Percentiles rank a stretch among this genome's conserved stretches.
These are phyloP conservation scores for Ophthalmolycus amberensis DNA, from an alignment of 2,113 vertebrate genomes.

Conservation along the genomic window DNA sequence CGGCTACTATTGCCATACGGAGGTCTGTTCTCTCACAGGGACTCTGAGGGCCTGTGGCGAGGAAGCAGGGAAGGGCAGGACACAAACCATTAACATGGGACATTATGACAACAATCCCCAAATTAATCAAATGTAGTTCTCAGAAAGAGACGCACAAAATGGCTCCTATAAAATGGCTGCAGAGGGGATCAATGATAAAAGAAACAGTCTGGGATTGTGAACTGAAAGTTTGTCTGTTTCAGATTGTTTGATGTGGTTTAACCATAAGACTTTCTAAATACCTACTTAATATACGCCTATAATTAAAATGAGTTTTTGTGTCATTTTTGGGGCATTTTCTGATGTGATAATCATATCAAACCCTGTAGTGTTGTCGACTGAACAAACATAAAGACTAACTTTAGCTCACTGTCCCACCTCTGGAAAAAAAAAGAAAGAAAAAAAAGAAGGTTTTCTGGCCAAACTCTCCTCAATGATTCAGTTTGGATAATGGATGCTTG, in stretches of 20 bases:
- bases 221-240: conserved; percentile 54
- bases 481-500: not conserved
- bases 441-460: conserved; percentile 72
- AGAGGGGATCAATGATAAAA: conserved; percentile 14
- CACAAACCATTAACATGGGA: conserved; percentile 31
- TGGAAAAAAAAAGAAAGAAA: conserved; percentile 21
- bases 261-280: not conserved
- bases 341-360: conserved; percentile 23
- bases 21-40: conserved; percentile 99
- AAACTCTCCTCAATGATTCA: conserved; percentile 56
- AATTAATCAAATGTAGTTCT: conserved; percentile 14
- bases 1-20: conserved; percentile 98
- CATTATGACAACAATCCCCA: conserved; percentile 6
- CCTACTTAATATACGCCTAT: not conserved
- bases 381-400: conserved; percentile 49
- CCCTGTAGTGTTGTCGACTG: not conserved
- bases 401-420: conserved; percentile 65
- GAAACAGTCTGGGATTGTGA: conserved; percentile 61
- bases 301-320: not conserved
- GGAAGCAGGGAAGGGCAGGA: conserved; percentile 31
- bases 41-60: conserved; percentile 94
- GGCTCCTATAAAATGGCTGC: conserved; percentile 12
- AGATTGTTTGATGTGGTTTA: not conserved
- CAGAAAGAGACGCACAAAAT: conserved; percentile 20
- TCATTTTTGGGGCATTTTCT: not conserved